A percentile compares a stretch with the other conserved stretches of the same genome.
These are phyloP conservation scores for Pteropus rufus DNA, from an alignment of 2,797 vertebrate genomes.

Conservation along the genomic window DNA sequence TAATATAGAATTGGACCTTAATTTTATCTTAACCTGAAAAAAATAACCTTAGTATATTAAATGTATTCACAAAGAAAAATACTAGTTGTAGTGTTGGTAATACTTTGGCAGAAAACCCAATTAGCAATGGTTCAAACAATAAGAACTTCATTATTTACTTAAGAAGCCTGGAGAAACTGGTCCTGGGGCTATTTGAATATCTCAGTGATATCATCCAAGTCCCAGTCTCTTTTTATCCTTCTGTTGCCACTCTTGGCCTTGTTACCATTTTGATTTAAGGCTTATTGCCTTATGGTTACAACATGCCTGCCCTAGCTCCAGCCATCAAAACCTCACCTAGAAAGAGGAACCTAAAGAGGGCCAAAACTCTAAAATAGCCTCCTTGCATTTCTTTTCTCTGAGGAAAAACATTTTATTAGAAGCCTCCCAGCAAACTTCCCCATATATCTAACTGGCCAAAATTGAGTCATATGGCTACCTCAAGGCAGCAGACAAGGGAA, in stretches of 20 bases:
- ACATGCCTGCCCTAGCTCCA: background rate
- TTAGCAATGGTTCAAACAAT: background rate
- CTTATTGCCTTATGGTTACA: background rate
- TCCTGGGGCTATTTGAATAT: background rate
- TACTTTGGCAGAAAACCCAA: slow-evolving; percentile 19
- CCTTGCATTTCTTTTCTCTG: background rate
- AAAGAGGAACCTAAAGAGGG: background rate
- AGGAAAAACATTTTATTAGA: background rate
- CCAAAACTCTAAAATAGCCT: background rate
- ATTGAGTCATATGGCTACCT: background rate
- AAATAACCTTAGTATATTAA: background rate
- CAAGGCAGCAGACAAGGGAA: background rate
- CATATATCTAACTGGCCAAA: background rate
- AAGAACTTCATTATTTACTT: background rate
- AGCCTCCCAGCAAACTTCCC: background rate
- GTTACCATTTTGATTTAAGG: background rate
- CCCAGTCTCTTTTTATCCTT: background rate
- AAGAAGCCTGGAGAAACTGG: background rate
- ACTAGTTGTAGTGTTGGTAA: background rate
- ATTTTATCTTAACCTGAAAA: background rate
- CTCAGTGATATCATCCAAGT: background rate
- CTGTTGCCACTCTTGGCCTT: background rate
- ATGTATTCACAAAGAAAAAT: background rate
- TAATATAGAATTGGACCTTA: slow-evolving; percentile 1
- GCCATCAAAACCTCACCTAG: background rate